phyloP scores from a whole-genome alignment of 2,113 vertebrate genomes.

The Cottus gobio region DNA sequence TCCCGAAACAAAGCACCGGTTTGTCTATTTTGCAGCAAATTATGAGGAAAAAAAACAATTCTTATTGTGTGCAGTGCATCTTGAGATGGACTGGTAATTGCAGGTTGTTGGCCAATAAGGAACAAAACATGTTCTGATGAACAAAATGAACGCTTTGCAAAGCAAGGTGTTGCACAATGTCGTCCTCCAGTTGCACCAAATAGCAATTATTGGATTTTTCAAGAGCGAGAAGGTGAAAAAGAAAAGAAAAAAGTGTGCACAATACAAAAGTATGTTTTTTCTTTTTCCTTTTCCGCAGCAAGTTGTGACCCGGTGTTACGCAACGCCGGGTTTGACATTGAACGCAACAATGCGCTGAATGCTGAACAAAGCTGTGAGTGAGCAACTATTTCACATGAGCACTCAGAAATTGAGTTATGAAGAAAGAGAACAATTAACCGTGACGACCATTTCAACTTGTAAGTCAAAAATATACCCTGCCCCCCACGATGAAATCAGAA shows the following conservation, averaged over 20 bases:
- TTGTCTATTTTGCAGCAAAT: slow-evolving; percentile 43
- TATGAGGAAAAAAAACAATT: neutral
- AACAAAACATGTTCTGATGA: slow-evolving; percentile 36
- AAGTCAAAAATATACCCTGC: no score
- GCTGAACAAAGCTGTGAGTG: neutral
- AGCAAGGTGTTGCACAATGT: neutral
- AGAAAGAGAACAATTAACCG: neutral
- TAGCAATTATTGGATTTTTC: neutral
- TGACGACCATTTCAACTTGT: neutral
- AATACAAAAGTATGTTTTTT: neutral
- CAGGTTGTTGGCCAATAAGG: slow-evolving; percentile 45
- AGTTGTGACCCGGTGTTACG: neutral
- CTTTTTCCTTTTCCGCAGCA: no score
- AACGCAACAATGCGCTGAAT: neutral
- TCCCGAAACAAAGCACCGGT: slow-evolving; percentile 44
- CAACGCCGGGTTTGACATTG: neutral
- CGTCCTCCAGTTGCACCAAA: neutral
- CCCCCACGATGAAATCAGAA: no score
- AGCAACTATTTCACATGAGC: neutral
- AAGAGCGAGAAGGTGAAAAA: neutral
- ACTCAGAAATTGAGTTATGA: neutral
- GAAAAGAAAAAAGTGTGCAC: neutral
- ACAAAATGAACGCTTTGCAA: slow-evolving; percentile 10
- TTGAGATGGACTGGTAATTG: slow-evolving; percentile 59
- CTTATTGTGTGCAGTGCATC: slow-evolving; percentile 36